phyloP scores from a whole-genome alignment of 2,888 invertebrate genomes.

The Branchellion lobata region DNA sequence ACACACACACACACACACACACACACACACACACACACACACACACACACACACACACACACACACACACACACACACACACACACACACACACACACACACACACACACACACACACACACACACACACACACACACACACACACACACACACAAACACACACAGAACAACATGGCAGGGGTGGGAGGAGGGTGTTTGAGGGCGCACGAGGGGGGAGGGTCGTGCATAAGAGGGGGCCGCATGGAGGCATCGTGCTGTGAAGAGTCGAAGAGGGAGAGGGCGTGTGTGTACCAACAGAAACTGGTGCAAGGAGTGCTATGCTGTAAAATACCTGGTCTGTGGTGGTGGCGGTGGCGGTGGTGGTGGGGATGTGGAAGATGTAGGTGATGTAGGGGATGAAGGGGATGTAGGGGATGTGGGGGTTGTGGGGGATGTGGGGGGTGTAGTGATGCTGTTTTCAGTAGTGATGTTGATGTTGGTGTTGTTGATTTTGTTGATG shows the following conservation, averaged over 20 bases:
- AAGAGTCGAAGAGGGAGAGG: not conserved
- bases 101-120: too few species aligned
- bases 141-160: too few species aligned
- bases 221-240: constrained; percentile 37
- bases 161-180: constrained; percentile 40
- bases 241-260: constrained; percentile 34
- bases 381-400: too few species aligned
- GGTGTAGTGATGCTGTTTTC: too few species aligned
- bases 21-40: constrained; percentile 23
- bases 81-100: too few species aligned
- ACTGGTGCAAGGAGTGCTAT: constrained; percentile 18
- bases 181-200: constrained; percentile 22
- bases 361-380: too few species aligned
- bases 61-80: not conserved
- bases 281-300: constrained; percentile 4
- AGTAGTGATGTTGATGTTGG: too few species aligned
- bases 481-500: too few species aligned
- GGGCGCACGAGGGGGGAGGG: constrained; percentile 14
- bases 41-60: constrained; percentile 22
- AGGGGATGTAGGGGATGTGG: too few species aligned
- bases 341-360: too few species aligned
- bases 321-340: constrained; percentile 30
- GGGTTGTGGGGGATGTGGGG: too few species aligned
- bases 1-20: constrained; percentile 20
- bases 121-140: too few species aligned